Evolutionary conservation across 37 sponge, comb jelly and placozoan genomes (phyloP).

Genomic region (Amphimedon queenslandica): DNA sequence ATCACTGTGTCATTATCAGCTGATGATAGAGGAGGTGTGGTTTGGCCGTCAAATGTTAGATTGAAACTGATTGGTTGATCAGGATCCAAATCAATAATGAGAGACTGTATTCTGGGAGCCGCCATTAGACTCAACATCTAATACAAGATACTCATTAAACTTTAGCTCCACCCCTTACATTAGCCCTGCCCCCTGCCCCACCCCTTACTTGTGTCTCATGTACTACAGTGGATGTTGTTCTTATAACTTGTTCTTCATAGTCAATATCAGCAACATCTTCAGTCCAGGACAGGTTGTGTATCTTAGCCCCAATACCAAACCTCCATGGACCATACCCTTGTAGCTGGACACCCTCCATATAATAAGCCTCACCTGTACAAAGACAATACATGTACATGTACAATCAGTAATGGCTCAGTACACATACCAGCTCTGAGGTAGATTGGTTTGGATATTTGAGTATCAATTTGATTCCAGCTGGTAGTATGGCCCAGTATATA

Average conservation of each 20-base stretch:
- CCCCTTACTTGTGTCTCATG: slow-evolving; percentile 65
- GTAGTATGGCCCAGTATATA: background rate
- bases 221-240: slow-evolving; percentile 28
- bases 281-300: slow-evolving; percentile 36
- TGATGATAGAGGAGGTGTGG: background rate
- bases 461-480: slow-evolving; percentile 35
- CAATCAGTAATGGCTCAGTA: no score
- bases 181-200: no score
- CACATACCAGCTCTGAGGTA: slow-evolving; percentile 56
- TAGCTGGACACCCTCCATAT: slow-evolving; percentile 32
- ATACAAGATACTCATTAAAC: no score
- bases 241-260: slow-evolving; percentile 55
- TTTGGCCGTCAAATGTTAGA: background rate
- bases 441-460: slow-evolving; percentile 46
- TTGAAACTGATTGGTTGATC: no score
- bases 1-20: background rate
- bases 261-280: slow-evolving; percentile 25
- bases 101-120: no score
- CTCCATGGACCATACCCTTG: slow-evolving; percentile 31
- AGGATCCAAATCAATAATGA: no score
- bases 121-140: no score
- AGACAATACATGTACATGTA: no score
- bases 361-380: slow-evolving; percentile 45
- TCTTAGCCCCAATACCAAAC: slow-evolving; percentile 49
- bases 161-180: no score